Base-by-base conservation (phyloP, 1,140 invertebrate species). In the Hypsibius dujardini region DNA sequence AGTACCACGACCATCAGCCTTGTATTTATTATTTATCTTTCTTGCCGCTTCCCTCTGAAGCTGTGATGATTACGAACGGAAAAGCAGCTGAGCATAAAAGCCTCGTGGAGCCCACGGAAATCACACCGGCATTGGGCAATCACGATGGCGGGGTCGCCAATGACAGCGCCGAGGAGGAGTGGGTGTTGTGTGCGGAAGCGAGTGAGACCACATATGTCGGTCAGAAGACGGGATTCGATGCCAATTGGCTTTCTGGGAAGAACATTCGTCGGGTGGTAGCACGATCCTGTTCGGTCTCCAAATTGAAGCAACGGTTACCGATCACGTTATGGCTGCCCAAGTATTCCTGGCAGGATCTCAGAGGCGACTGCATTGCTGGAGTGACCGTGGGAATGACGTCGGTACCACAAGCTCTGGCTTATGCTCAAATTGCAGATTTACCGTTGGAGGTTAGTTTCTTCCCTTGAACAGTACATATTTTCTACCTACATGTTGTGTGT, bases 361-460 rank as follows among this genome's bases (percentile, higher is more conserved):
- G 76, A 72, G 76, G 75, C 70, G 79, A 80, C 72, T 28, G 78
- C 40, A 78, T 80, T n/a, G 79, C 79, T 70, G 79, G 79, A 45
- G 71, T 80, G 45, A 80, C 79, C 46, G 79, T 80, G n/a, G 79
- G 76, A 1, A 74, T 80, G 56, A 80, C 78, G 1, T 15, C 62
- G 3, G 77, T 80, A 56, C 79, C 79, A 40, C 79, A 80, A 72
- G 79, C 77, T n/a, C 71, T 80, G 69, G 79, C 79, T 7, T 80
- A 80, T 73, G 78, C 79, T 46, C 75, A 76, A 70, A 75, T 80
- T 70, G 79, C 79, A 47, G 74, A 76, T 59, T 75, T 80, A 40
- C 78, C 77, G 12, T 45, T 45, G 7, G 62, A 80, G 77, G 79
- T 80, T 72, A 72, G 74, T 71, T n/a, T 28, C 28, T 28, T 28